Conservation (phyloP, 2,888 invertebrate genomes). For the Drosophila melanocephala region DNA sequence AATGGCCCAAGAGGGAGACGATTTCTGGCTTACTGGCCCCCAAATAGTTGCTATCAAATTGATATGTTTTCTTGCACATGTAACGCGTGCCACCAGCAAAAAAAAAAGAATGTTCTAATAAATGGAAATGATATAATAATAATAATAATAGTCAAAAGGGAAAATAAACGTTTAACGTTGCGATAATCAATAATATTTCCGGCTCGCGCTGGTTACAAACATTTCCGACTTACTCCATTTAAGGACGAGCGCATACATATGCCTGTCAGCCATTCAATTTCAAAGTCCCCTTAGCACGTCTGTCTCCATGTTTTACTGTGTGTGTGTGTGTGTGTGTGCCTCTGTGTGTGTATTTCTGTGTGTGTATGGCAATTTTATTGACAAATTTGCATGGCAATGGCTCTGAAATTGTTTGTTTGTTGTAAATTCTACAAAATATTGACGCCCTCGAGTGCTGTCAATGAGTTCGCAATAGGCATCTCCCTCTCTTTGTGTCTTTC, state of each 20-base stretch:
- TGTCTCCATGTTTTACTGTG: slow-evolving; percentile 8
- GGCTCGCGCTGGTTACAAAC: slow-evolving; percentile 33
- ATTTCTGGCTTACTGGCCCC: neutral
- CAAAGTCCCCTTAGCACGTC: slow-evolving; percentile 19
- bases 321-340: neutral
- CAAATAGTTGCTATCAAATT: slow-evolving; percentile 64
- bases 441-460: slow-evolving; percentile 53
- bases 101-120: slow-evolving; percentile 37
- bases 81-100: slow-evolving; percentile 45
- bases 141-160: slow-evolving; percentile 38
- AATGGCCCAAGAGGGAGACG: slow-evolving; percentile 7
- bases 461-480: slow-evolving; percentile 22
- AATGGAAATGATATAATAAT: slow-evolving; percentile 60
- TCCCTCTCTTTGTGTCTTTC: neutral
- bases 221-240: slow-evolving; percentile 19
- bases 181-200: slow-evolving; percentile 76
- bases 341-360: slow-evolving; percentile 16
- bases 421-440: slow-evolving; percentile 35
- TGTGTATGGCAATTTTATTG: slow-evolving; percentile 57
- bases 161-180: slow-evolving; percentile 53
- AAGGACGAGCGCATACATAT: slow-evolving; percentile 24
- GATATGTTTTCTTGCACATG: slow-evolving; percentile 64
- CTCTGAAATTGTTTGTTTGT: slow-evolving; percentile 49
- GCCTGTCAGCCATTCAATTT: slow-evolving; percentile 41
- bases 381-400: slow-evolving; percentile 64